These are phyloP conservation scores for Rachycentron canadum DNA, from an alignment of 2,797 vertebrate species.

Conservation along the genomic window DNA sequence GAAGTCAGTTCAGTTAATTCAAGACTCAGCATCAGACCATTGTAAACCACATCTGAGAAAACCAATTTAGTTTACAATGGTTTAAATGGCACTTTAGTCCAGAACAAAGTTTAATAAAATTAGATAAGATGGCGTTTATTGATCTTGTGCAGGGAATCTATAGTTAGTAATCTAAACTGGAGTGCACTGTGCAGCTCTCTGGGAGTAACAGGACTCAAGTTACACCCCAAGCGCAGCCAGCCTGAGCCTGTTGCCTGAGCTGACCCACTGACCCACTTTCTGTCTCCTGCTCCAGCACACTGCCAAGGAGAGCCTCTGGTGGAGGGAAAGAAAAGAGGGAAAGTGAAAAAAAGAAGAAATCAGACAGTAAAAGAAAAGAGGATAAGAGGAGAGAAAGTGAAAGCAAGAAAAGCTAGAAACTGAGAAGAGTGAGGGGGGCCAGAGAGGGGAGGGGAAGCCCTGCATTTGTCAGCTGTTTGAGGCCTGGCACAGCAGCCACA, in stretches of 20 bases:
- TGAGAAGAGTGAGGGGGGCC: background rate
- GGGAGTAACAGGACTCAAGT: slow-evolving; percentile 69
- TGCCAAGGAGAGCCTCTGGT: slow-evolving; percentile 70
- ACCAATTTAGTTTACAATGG: background rate
- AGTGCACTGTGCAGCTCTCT: slow-evolving; percentile 37
- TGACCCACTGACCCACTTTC: slow-evolving; percentile 90
- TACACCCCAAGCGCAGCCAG: slow-evolving; percentile 69
- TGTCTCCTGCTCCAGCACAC: slow-evolving; percentile 52
- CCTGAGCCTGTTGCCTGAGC: slow-evolving; percentile 72
- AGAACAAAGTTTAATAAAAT: slow-evolving; percentile 14
- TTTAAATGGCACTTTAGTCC: background rate
- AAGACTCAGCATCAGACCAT: background rate
- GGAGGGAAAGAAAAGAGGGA: slow-evolving; percentile 46
- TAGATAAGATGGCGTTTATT: background rate
- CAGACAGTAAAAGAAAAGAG: slow-evolving; percentile 11
- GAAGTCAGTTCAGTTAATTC: background rate
- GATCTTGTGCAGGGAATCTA: slow-evolving; percentile 38
- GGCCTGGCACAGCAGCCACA: slow-evolving; percentile 61
- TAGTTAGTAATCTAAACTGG: slow-evolving; percentile 43
- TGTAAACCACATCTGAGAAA: background rate
- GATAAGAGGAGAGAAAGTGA: slow-evolving; percentile 51
- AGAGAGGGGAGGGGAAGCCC: slow-evolving; percentile 48
- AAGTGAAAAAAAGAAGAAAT: slow-evolving; percentile 27
- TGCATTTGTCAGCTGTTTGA: slow-evolving; percentile 70
- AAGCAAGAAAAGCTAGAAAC: slow-evolving; percentile 37